These are phyloP conservation scores for Anagyrus pseudococci DNA, from an alignment of 2,888 invertebrate species.

Conservation along the genomic window DNA sequence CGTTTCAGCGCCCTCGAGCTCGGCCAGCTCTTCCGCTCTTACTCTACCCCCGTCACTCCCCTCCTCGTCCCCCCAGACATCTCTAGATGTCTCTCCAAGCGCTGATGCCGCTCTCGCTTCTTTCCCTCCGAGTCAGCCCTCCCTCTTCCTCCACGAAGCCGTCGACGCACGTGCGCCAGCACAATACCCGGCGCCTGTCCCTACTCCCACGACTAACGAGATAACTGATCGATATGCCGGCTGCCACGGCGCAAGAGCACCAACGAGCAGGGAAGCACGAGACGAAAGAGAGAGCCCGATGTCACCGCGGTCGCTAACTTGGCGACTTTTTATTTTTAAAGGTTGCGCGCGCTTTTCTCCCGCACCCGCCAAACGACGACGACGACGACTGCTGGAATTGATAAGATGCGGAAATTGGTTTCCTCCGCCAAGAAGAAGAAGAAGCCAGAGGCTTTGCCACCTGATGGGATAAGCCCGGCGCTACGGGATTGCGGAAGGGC, in stretches of 20 bases:
- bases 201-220: slow-evolving; percentile 28
- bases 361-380: no score
- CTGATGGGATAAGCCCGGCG: no score
- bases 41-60: no score
- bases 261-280: neutral
- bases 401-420: no score
- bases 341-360: no score
- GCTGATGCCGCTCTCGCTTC: slow-evolving; percentile 14
- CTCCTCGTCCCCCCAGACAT: slow-evolving; percentile 24
- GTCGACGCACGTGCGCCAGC: slow-evolving; percentile 19
- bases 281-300: no score
- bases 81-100: slow-evolving; percentile 36
- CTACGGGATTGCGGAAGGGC: no score
- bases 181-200: no score
- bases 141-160: neutral
- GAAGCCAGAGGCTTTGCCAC: no score
- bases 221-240: slow-evolving; percentile 33
- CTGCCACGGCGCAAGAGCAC: neutral
- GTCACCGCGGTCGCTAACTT: neutral
- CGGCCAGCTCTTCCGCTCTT: no score
- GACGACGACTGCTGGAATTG: no score
- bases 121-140: slow-evolving; percentile 16
- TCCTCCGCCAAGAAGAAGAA: no score
- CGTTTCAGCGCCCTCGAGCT: slow-evolving; percentile 51
- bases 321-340: neutral